Evolutionary conservation across 1,140 invertebrate genomes (phyloP).

Genomic region (Drosophila athabasca): DNA sequence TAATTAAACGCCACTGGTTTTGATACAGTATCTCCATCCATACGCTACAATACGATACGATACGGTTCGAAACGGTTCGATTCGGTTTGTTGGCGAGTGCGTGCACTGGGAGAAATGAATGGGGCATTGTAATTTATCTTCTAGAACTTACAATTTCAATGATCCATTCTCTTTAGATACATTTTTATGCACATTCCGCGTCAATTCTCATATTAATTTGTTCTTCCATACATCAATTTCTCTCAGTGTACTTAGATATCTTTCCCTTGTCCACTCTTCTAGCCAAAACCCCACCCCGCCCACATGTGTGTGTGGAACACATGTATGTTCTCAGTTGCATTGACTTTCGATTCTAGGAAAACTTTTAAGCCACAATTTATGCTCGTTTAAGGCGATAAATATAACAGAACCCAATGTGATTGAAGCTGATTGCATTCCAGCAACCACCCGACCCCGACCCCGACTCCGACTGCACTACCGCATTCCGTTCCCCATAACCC

Average conservation of each 20-base stretch:
- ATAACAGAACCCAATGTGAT: slow-evolving; percentile 70
- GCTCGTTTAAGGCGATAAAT: slow-evolving; percentile 80
- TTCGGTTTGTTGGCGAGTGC: neutral
- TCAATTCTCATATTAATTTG: no score
- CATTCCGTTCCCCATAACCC: neutral
- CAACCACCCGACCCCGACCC: slow-evolving; percentile 16
- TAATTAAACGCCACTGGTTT: slow-evolving; percentile 81
- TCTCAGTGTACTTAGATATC: slow-evolving; percentile 28
- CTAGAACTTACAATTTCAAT: no score
- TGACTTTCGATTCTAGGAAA: slow-evolving; percentile 74
- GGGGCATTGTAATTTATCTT: neutral
- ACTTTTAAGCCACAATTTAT: slow-evolving; percentile 81
- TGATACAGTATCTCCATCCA: slow-evolving; percentile 56
- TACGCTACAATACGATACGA: slow-evolving; percentile 1
- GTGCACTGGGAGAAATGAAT: slow-evolving; percentile 38
- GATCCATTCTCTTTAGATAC: no score
- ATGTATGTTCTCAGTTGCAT: slow-evolving; percentile 38
- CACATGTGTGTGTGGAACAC: slow-evolving; percentile 1
- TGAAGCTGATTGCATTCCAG: slow-evolving; percentile 78
- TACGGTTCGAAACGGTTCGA: neutral
- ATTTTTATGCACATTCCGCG: no score
- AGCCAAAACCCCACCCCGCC: no score
- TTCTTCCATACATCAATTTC: slow-evolving; percentile 11
- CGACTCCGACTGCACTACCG: neutral
- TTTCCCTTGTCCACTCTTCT: slow-evolving; percentile 20